These are phyloP conservation scores for Megaleporinus macrocephalus DNA, from an alignment of 2,113 vertebrate genomes.

Conservation along the genomic window DNA sequence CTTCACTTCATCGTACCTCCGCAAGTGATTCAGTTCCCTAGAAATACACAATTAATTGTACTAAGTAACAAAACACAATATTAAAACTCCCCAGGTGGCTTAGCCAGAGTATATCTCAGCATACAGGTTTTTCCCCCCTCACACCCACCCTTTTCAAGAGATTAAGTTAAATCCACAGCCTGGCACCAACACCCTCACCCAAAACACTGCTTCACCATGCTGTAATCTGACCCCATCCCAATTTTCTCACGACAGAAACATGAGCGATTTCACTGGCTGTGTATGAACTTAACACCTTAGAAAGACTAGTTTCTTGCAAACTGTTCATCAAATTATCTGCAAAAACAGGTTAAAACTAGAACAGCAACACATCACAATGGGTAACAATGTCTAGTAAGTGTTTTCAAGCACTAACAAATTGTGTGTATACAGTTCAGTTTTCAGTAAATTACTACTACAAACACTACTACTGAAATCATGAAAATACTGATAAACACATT, in stretches of 20 bases:
- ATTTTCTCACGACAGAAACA: neutral
- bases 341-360: neutral
- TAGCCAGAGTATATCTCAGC: constrained; percentile 7
- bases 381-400: no score
- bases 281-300: neutral
- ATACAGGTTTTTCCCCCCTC: neutral
- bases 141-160: constrained; percentile 15
- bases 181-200: neutral
- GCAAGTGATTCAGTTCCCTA: constrained; percentile 81
- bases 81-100: constrained; percentile 1
- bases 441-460: no score
- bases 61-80: constrained; percentile 10
- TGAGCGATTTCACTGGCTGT: neutral
- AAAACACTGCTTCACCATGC: neutral
- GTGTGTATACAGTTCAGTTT: neutral
- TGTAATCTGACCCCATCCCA: neutral
- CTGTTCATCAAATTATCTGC: neutral
- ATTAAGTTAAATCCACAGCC: neutral
- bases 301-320: neutral
- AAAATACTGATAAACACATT: neutral
- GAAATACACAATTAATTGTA: constrained; percentile 61
- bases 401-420: neutral
- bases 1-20: constrained; percentile 68
- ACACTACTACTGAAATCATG: neutral
- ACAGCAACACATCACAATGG: neutral